A percentile compares a stretch with the other conserved stretches of the same genome.
Evolutionary conservation across 2,888 invertebrate genomes (phyloP).

Genomic region (Hyalella azteca): DNA sequence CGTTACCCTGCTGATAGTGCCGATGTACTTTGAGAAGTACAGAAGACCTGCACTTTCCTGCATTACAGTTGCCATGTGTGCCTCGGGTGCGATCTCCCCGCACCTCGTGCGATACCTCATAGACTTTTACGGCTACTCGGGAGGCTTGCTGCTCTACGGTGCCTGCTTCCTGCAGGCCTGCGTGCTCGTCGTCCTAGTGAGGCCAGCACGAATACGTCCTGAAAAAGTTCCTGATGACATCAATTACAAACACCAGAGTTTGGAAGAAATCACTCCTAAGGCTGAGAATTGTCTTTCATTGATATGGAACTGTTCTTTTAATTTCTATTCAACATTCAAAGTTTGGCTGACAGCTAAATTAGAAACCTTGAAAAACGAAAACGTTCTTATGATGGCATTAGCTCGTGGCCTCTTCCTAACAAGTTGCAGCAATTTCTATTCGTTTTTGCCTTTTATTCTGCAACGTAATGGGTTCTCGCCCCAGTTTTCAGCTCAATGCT

Average conservation of each 20-base stretch:
- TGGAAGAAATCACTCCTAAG: no score
- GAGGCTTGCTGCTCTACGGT: neutral
- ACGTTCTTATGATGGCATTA: neutral
- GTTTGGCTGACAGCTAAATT: neutral
- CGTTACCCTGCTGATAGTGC: neutral
- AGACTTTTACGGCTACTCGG: neutral
- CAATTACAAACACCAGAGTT: no score
- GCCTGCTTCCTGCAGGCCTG: neutral
- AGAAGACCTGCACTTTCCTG: neutral
- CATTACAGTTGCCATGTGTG: neutral
- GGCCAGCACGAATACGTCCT: neutral
- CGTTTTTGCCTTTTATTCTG: neutral
- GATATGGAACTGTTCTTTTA: no score
- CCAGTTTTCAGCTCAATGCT: neutral
- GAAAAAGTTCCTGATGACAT: no score
- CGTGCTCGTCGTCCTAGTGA: neutral
- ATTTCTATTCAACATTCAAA: no score
- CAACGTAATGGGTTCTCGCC: neutral
- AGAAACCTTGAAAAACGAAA: neutral
- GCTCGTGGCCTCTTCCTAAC: neutral
- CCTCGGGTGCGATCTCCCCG: neutral
- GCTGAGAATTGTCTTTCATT: no score
- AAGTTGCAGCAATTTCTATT: neutral
- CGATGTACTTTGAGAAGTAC: constrained; percentile 2
- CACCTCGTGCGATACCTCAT: neutral